Percentiles rank a stretch among this genome's conserved stretches.
Conservation (phyloP, 2,888 invertebrate species). For the Drosophila neotestacea region DNA sequence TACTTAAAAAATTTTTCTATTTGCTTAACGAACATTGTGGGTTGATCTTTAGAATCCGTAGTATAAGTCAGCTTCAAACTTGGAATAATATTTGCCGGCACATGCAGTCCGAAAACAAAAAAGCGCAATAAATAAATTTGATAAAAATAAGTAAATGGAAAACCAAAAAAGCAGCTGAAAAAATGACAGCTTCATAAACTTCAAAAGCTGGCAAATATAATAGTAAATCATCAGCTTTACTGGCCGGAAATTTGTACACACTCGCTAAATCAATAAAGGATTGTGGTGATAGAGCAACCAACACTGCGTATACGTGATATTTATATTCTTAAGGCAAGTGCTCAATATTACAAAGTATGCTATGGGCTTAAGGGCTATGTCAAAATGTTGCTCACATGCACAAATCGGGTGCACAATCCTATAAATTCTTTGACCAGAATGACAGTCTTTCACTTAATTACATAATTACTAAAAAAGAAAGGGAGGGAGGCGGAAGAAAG, state of each 20-base stretch:
- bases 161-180: slow-evolving; percentile 31
- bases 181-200: slow-evolving; percentile 40
- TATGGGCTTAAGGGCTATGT: slow-evolving; percentile 15
- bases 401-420: slow-evolving; percentile 30
- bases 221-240: slow-evolving; percentile 38
- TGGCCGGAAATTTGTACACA: slow-evolving; percentile 45
- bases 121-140: slow-evolving; percentile 33
- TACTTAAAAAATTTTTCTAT: slow-evolving; percentile 18
- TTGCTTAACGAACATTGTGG: slow-evolving; percentile 9
- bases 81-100: slow-evolving; percentile 33
- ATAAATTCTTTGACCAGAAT: not conserved
- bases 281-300: slow-evolving; percentile 17
- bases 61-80: slow-evolving; percentile 12
- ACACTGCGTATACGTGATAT: slow-evolving; percentile 56
- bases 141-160: slow-evolving; percentile 29
- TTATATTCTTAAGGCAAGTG: slow-evolving; percentile 17
- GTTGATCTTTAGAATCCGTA: slow-evolving; percentile 36
- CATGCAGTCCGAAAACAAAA: slow-evolving; percentile 23
- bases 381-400: slow-evolving; percentile 57
- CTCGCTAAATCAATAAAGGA: slow-evolving; percentile 50
- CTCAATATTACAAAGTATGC: not conserved
- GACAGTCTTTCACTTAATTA: slow-evolving; percentile 24
- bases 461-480: slow-evolving; percentile 22
- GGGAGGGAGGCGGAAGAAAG: not conserved
- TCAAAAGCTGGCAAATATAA: slow-evolving; percentile 29